These are phyloP conservation scores for Alentia gelatinosa DNA, from an alignment of 2,888 invertebrate genomes.

Conservation along the genomic window DNA sequence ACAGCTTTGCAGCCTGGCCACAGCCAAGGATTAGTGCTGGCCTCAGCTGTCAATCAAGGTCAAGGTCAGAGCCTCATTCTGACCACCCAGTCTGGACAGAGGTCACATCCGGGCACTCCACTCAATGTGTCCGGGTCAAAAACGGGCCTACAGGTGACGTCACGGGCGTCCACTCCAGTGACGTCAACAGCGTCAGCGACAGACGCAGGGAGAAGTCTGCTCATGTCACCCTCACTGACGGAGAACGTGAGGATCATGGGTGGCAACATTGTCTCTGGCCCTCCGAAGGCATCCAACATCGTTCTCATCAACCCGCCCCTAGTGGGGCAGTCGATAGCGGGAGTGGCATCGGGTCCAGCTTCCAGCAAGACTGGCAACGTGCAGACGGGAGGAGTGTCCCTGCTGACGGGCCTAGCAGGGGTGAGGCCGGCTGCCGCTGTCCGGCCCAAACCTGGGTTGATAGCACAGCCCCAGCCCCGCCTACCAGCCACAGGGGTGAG, in stretches of 20 bases:
- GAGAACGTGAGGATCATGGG: constrained; percentile 32
- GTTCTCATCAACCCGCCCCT: constrained; percentile 18
- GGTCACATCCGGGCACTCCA: background rate
- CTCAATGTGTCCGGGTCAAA: background rate
- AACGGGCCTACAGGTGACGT: background rate
- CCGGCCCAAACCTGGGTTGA: background rate
- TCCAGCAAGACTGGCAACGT: background rate
- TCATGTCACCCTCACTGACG: background rate
- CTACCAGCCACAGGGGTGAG: background rate
- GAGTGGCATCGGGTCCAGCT: background rate
- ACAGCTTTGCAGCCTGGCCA: background rate
- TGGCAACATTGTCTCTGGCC: background rate
- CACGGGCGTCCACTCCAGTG: background rate
- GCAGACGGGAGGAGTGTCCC: background rate
- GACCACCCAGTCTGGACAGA: background rate
- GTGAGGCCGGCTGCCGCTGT: background rate
- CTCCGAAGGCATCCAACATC: background rate
- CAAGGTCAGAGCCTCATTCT: background rate
- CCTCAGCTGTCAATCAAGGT: constrained; percentile 4
- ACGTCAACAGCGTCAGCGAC: background rate
- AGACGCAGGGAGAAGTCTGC: background rate
- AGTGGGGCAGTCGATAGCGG: background rate
- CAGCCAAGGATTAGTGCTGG: background rate
- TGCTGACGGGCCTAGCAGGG: background rate
- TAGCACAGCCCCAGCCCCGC: background rate